A percentile compares a stretch with the other conserved stretches of the same genome.
These are phyloP conservation scores for Ips typographus DNA, from an alignment of 1,140 invertebrate genomes.

Conservation along the genomic window DNA sequence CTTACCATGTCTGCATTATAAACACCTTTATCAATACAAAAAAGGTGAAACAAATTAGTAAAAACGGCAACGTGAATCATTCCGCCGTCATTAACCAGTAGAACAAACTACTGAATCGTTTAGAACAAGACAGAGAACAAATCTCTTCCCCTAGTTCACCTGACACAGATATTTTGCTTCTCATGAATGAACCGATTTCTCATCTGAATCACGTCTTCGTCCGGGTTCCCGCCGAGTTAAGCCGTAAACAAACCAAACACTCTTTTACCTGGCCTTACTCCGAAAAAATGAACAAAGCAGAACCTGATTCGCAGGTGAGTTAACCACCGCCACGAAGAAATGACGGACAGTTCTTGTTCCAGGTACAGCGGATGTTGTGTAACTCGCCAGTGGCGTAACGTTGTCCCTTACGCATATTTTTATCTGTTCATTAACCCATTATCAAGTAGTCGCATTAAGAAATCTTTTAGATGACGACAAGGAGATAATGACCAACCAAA, in stretches of 20 bases:
- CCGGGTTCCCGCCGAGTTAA: not conserved
- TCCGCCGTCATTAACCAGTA: no score
- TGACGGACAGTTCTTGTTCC: constrained; percentile 20
- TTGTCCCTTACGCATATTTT: no score
- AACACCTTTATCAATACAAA: no score
- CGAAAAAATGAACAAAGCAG: constrained; percentile 21
- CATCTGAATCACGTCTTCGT: constrained; percentile 12
- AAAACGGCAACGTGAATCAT: no score
- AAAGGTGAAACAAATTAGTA: no score
- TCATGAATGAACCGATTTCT: constrained; percentile 25
- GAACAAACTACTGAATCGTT: no score
- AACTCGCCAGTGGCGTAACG: constrained; percentile 15
- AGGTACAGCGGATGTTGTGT: constrained; percentile 22
- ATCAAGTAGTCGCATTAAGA: no score
- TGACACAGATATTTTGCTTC: not conserved
- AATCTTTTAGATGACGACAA: not conserved
- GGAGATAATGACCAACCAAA: no score
- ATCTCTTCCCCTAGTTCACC: no score
- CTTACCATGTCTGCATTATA: no score
- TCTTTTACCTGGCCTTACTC: constrained; percentile 3
- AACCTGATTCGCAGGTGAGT: constrained; percentile 20
- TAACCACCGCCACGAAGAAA: constrained; percentile 14
- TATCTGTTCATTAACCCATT: no score
- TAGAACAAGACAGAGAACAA: no score
- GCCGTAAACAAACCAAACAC: constrained; percentile 10